These are phyloP conservation scores for Nowickia ferox DNA, from an alignment of 2,888 invertebrate species.

Conservation along the genomic window DNA sequence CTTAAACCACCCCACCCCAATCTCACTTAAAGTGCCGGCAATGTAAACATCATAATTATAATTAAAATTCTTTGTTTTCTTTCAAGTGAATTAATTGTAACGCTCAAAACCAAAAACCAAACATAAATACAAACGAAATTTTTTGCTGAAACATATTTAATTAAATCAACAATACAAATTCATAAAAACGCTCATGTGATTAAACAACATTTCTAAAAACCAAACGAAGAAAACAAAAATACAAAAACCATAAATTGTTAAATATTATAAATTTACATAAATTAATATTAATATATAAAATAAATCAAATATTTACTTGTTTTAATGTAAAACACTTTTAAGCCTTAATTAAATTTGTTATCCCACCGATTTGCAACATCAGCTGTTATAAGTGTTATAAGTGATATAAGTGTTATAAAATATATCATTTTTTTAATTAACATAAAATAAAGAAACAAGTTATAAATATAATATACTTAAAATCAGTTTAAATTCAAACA, in stretches of 20 bases:
- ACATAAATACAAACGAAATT: slow-evolving; percentile 14
- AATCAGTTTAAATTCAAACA: neutral
- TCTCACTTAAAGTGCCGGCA: slow-evolving; percentile 39
- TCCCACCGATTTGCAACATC: slow-evolving; percentile 63
- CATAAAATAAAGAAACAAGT: neutral
- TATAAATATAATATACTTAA: neutral
- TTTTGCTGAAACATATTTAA: slow-evolving; percentile 52
- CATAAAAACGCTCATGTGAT: slow-evolving; percentile 34
- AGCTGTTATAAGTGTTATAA: slow-evolving; percentile 60
- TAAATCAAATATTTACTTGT: slow-evolving; percentile 6
- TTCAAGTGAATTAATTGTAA: slow-evolving; percentile 12
- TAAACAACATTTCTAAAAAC: slow-evolving; percentile 5
- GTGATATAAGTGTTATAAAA: slow-evolving; percentile 59
- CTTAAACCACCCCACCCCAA: slow-evolving; percentile 12
- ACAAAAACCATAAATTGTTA: neutral
- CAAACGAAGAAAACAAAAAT: neutral
- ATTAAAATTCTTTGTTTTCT: neutral
- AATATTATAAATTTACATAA: neutral
- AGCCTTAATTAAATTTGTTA: slow-evolving; percentile 62
- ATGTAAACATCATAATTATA: slow-evolving; percentile 19
- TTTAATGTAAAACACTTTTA: slow-evolving; percentile 51
- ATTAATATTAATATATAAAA: neutral
- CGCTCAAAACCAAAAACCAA: slow-evolving; percentile 5
- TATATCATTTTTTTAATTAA: slow-evolving; percentile 51
- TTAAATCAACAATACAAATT: slow-evolving; percentile 4